Percentiles rank a stretch among this genome's conserved stretches.
Conservation (phyloP, 2,113 vertebrate species). For the Ciconia maguari region DNA sequence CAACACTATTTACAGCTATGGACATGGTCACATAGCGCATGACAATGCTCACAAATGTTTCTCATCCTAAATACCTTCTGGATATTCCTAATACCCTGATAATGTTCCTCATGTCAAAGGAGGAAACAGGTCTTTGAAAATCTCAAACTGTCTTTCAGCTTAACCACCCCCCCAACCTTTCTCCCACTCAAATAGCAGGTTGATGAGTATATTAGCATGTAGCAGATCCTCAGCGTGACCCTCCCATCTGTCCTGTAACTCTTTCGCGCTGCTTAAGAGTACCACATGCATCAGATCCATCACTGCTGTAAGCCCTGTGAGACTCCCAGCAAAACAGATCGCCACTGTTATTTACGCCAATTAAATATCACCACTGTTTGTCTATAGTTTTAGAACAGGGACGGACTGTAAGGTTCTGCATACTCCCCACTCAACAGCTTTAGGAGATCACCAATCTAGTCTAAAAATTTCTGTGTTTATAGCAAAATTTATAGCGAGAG, state of each 20-base stretch:
- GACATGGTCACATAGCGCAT: background rate
- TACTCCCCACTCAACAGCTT: background rate
- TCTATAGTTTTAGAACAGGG: background rate
- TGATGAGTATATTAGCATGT: too few relatives aligned
- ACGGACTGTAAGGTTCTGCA: background rate
- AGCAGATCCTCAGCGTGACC: background rate
- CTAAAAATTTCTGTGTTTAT: background rate
- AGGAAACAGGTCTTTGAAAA: background rate
- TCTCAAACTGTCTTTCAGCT: background rate
- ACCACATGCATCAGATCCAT: background rate
- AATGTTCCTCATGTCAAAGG: background rate
- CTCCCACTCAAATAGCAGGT: too few relatives aligned
- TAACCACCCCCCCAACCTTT: background rate
- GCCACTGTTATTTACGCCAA: background rate
- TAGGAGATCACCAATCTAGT: background rate
- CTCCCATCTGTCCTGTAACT: background rate
- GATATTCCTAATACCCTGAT: background rate
- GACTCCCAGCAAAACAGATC: background rate
- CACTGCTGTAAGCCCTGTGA: background rate
- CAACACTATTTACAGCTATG: background rate
- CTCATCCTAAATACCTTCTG: background rate
- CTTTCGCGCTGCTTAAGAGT: background rate
- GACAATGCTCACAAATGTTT: background rate
- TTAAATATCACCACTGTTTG: background rate
- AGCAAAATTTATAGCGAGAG: background rate